Evolutionary conservation across 2,797 vertebrate genomes (phyloP), one percentile per base, ranked within the genome.

Genomic region (Paedocypris micromegethes): DNA sequence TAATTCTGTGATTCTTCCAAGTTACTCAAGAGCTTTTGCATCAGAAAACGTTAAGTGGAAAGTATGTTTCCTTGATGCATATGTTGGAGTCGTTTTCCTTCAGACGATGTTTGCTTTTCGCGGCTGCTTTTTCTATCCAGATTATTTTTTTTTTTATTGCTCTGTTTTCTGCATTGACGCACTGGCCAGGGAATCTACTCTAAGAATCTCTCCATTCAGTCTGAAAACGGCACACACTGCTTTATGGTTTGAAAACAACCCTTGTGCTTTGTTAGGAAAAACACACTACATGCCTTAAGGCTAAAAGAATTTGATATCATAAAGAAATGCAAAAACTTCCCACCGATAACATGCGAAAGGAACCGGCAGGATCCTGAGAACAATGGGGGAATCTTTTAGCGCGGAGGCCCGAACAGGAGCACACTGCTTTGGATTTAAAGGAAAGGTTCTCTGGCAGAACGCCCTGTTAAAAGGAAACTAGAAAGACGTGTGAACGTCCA

Each of bases 281-380:
- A 83, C 80, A 77, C 58, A 73, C 66, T 72, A 74, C 55, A 38
- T 55, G 9, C 44, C 46, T 41, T 64, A 66, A 80, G 66, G 60
- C 64, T 81, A 70, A 6, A 23, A 73, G 75, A 61, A 75, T 76
- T 44, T 3, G 48, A 76, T 81, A 83, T 80, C 58, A 8, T 50
- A 64, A 72, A 77, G 72, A 77, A 85, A 83, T 85, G 78, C 77
- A 73, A 78, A 79, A 77, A 63, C 68, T 47, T 76, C 77, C 78
- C 60, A 23, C 23, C 64, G 47, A 53, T 48, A 67, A 68, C 68
- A 48, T 63, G 52, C 54, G 58, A 37, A 62, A 52, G 55, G 58
- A 70, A 41, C 76, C 69, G 68, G 68, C 64, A 80, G 71, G 68
- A 77, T 73, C 70, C 64, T 70, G 57, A 75, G 81, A 84, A 87